Conservation (phyloP, 2,888 invertebrate genomes). For the Hirtodrosophila confusa region DNA sequence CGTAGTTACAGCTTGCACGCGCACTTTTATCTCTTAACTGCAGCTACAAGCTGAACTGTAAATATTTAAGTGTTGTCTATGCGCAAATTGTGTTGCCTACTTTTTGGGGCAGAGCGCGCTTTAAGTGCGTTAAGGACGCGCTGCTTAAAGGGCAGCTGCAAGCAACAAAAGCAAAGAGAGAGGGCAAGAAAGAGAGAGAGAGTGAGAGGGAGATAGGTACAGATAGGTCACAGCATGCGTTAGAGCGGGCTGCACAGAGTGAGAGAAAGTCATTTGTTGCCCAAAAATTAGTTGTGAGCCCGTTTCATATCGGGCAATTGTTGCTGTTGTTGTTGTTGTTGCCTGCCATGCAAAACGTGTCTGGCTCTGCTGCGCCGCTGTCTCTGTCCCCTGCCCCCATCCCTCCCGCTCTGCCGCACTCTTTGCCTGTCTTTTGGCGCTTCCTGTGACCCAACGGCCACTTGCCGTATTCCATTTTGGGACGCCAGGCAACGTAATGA, state of each 20-base stretch:
- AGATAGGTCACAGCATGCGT: no score
- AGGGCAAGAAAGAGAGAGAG: no score
- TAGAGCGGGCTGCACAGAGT: not conserved
- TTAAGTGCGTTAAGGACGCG: slow-evolving; percentile 1
- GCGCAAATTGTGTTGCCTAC: slow-evolving; percentile 42
- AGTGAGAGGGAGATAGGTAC: not conserved
- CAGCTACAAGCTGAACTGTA: slow-evolving; percentile 62
- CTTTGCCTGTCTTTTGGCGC: slow-evolving; percentile 35
- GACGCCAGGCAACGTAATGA: slow-evolving; percentile 75
- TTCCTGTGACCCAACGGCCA: slow-evolving; percentile 68
- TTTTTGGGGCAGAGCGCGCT: slow-evolving; percentile 22
- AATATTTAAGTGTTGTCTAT: slow-evolving; percentile 68
- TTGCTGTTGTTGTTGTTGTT: slow-evolving; percentile 38
- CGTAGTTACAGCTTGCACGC: slow-evolving; percentile 34
- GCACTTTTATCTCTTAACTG: slow-evolving; percentile 71
- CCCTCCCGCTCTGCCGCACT: not conserved
- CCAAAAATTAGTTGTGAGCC: slow-evolving; percentile 72
- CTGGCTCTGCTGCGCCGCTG: slow-evolving; percentile 38
- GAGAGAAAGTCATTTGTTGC: slow-evolving; percentile 65
- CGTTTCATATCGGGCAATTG: slow-evolving; percentile 64
- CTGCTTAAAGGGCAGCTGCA: slow-evolving; percentile 3
- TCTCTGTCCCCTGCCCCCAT: not conserved
- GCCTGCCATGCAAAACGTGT: slow-evolving; percentile 51
- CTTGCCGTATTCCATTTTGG: slow-evolving; percentile 69
- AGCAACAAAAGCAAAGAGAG: no score